Evolutionary conservation across 2,888 invertebrate species (phyloP), one percentile per base, ranked within the genome.

Genomic region (Sisyra terminalis): DNA sequence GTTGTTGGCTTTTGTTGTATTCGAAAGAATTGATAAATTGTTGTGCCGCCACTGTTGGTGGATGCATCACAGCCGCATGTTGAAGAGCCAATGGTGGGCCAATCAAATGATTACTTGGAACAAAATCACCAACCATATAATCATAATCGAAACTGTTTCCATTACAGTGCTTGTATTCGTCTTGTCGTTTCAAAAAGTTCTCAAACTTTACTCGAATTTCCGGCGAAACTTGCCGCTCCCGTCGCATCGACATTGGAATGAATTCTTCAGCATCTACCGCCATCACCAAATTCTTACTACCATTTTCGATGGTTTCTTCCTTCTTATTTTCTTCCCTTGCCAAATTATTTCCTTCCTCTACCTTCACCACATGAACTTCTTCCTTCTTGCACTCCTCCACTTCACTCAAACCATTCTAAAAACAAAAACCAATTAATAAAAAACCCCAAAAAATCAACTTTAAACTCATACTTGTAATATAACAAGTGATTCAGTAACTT

Each of bases 231-330:
- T 48, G 48, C 39, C 51, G 50, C 14, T 49, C 46, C 3, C 46
- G 46, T 32, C 56, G 52, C 42, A 57, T 57, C n/a, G 54, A 52
- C 43, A 60, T 52, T 3, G 63, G 64, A n/a, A 63, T 49, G 48
- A 64, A 64, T 50, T 63, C 63, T 55, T 63, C 57, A 3, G 64
- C 64, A 46, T 64, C 63, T 7, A 61, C 58, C 15, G 44, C 43
- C 2, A n/a, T 13, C 8, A 32, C 24, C 3, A 3, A 24, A 24
- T 24, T 24, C 24, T 24, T 24, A 24, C 5, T 24, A 24, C 24
- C 24, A 24, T 24, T 24, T 24, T 24, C 24, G 24, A 5, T 24
- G 5, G 5, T 24, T 24, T 24, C 24, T 24, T 24, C 24, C 7
- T 24, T 16, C 11, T 14, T 30, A 5, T 10, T 5, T 15, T 29